Evolutionary conservation across 1,140 invertebrate genomes (phyloP), one percentile per base, ranked within the genome.

Genomic region (Drosophila erecta): DNA sequence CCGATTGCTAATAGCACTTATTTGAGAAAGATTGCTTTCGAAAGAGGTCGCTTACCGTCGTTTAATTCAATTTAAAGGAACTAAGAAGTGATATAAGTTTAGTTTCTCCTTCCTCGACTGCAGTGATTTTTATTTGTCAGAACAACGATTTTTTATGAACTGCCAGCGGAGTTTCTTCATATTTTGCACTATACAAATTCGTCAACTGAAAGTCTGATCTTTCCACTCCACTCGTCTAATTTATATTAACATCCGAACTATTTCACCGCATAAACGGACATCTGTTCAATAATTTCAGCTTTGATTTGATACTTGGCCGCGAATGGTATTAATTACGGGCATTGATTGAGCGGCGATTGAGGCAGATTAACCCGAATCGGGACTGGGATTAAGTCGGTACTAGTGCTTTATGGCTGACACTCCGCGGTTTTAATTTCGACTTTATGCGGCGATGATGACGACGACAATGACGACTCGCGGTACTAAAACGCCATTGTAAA

Each of bases 401-500:
- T 77, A 78, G 55, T 56, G 76, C 76, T 89, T 89, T 90, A 89
- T 89, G 80, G 80, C 85, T 84, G 76, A 89, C 79, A 89, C 85
- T 90, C 85, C 84, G 84, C 80, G 77, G 61, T 80, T 89, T 89
- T 90, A 89, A 89, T 89, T 90, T 90, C 85, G 84, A 89, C 84
- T 89, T 89, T 89, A 89, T 89, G 84, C 84, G 84, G 69, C 84
- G 84, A 89, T 89, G 84, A 89, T 89, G 85, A 89, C 84, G 85
- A 84, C 84, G 84, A 89, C 84, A 89, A 89, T 89, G 84, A 89
- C 84, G 84, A 89, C 84, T 89, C 84, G 73, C 69, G 85, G 84
- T 84, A 89, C 85, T 89, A 90, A 89, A 89, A 89, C 84, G 84
- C 84, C 84, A 89, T 89, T 89, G 84, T 89, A 89, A 89, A 89